phyloP scores from a whole-genome alignment of 1,140 invertebrate species.

The Bombus breviceps region DNA sequence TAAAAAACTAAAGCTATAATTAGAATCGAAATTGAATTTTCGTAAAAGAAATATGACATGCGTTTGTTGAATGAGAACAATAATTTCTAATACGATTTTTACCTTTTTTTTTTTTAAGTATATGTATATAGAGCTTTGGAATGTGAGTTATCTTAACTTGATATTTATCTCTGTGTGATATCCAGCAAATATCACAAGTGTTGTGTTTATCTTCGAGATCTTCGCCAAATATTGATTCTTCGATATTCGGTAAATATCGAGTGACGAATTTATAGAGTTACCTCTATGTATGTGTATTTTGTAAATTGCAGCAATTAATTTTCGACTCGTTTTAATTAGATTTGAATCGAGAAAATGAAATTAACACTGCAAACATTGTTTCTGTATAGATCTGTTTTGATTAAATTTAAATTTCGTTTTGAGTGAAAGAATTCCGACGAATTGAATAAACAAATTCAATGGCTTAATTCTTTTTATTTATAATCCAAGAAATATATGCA shows the following conservation, averaged over 20 bases:
- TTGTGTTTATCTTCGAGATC: too few species aligned
- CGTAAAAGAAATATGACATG: too few species aligned
- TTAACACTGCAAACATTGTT: not conserved
- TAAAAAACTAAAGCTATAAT: too few species aligned
- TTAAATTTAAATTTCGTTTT: not conserved
- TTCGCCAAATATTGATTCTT: not conserved
- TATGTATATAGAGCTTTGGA: not conserved
- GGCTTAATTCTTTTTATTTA: too few species aligned
- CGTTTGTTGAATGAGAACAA: too few species aligned
- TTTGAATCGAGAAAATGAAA: not conserved
- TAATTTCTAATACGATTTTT: too few species aligned
- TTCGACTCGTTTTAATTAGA: not conserved
- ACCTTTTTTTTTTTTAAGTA: too few species aligned
- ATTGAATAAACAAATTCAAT: not conserved
- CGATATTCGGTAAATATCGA: not conserved
- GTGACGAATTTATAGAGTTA: not conserved
- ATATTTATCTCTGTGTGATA: not conserved
- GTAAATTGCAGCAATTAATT: not conserved
- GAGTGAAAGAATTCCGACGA: not conserved
- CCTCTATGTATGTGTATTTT: not conserved
- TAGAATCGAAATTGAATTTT: too few species aligned
- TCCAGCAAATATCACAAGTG: not conserved
- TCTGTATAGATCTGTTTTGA: not conserved
- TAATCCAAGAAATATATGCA: not conserved
- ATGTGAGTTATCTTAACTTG: not conserved